These are phyloP conservation scores for Pinctada fucata DNA, from an alignment of 2,888 invertebrate genomes.

Conservation along the genomic window DNA sequence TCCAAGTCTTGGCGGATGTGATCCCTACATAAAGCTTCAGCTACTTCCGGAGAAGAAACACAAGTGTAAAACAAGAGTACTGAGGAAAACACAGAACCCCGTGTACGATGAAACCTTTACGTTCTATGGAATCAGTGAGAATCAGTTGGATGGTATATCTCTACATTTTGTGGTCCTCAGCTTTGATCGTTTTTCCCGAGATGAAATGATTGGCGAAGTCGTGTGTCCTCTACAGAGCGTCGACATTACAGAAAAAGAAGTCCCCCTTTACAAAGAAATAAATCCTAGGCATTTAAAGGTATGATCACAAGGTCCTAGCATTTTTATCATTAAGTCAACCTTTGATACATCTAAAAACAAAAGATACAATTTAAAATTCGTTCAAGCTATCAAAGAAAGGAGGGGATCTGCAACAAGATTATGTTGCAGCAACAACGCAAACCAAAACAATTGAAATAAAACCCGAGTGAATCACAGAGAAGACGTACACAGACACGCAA, in stretches of 20 bases:
- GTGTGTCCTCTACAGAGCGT: constrained; percentile 81
- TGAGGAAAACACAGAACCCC: constrained; percentile 96
- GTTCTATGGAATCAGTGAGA: constrained; percentile 88
- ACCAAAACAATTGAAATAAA: too few relatives aligned
- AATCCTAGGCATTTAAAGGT: constrained; percentile 95
- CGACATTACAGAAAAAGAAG: constrained; percentile 77
- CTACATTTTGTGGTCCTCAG: constrained; percentile 80
- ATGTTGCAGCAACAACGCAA: too few relatives aligned
- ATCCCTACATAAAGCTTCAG: constrained; percentile 98
- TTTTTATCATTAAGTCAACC: too few relatives aligned
- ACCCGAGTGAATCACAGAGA: too few relatives aligned
- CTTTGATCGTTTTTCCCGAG: constrained; percentile 97
- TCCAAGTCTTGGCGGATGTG: constrained; percentile 87
- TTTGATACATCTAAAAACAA: too few relatives aligned
- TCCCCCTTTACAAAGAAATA: constrained; percentile 86
- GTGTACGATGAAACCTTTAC: constrained; percentile 99
- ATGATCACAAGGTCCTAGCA: constrained; percentile 49
- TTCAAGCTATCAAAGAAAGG: too few relatives aligned
- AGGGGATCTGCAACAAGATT: too few relatives aligned
- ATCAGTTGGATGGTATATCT: constrained; percentile 93
- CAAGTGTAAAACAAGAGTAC: constrained; percentile 96
- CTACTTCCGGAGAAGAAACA: constrained; percentile 98
- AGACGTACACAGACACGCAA: too few relatives aligned
- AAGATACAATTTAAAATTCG: too few relatives aligned
- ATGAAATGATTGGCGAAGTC: constrained; percentile 98